These are phyloP conservation scores for Dolichallabes microphthalmus DNA, from an alignment of 2,113 vertebrate genomes.

Conservation along the genomic window DNA sequence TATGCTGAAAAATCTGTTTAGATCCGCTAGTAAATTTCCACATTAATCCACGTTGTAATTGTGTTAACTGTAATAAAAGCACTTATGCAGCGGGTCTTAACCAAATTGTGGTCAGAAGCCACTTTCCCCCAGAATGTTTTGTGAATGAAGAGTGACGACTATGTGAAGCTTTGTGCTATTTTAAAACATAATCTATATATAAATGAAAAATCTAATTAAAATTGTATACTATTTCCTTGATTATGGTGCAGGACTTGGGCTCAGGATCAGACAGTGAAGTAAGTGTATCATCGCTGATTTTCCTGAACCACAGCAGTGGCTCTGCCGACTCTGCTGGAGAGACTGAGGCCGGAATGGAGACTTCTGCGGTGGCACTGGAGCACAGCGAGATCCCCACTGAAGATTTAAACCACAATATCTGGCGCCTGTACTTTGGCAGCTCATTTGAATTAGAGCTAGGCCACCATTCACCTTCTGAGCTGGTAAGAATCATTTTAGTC, in stretches of 20 bases:
- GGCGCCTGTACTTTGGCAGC: conserved; percentile 95
- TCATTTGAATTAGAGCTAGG: conserved; percentile 90
- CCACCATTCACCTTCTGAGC: conserved; percentile 79
- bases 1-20: background rate
- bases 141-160: background rate
- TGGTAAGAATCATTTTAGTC: conserved; percentile 66
- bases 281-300: conserved; percentile 94
- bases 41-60: background rate
- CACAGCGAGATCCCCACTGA: conserved; percentile 76
- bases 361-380: conserved; percentile 80
- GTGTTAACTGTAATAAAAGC: background rate
- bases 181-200: background rate
- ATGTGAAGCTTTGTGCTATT: background rate
- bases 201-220: background rate
- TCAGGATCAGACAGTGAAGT: conserved; percentile 90
- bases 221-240: background rate
- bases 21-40: background rate
- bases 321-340: conserved; percentile 89
- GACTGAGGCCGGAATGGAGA: conserved; percentile 78
- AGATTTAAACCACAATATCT: conserved; percentile 79
- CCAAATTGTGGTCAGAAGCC: background rate
- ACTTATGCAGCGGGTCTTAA: background rate
- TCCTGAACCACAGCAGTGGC: conserved; percentile 89
- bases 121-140: background rate
- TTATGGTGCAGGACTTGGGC: conserved; percentile 76